Evolutionary conservation across 2,113 vertebrate species (phyloP), one percentile per base, ranked within the genome.

Genomic region (Catharus fuscescens): DNA sequence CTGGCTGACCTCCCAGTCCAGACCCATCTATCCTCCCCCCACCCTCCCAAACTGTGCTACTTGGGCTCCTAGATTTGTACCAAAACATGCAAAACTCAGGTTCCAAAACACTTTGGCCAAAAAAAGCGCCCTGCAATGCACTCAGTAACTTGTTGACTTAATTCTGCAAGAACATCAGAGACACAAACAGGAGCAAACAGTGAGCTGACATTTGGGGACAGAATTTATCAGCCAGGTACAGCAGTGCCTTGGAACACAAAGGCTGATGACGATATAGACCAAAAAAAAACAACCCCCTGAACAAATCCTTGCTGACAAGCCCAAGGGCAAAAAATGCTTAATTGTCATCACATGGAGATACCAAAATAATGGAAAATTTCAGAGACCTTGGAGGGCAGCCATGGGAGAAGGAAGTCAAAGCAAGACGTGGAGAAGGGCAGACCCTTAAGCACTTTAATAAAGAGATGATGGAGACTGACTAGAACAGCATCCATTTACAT

Each of bases 301-400:
- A 77, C 28, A 95, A 90, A 90, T 86, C 82, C 88, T 80, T 71
- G 86, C 72, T 88, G 91, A 88, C 60, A 80, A 77, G 69, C 62
- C 77, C 86, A 92, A 86, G 76, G 53, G 40, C 40, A 94, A 74
- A 88, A 94, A 88, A 47, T 21, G 29, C 53, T 64, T 83, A 80
- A 92, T 48, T 90, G 54, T 92, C 80, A 74, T 86, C 86, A 92
- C 5, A 2, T 44, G 52, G 38, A 80, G 60, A 88, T 90, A 88
- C 42, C 80, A 64, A 93, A 56, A 94, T 80, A 93, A 92, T 47
- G 71, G 94, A 94, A 92, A 92, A 95, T 83, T 93, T 74, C 72
- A 83, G 67, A 95, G 76, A 78, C 82, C 80, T 78, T 94, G 92
- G 88, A 93, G 23, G 21, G 76, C 54, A 92, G 95, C 92, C 92